A percentile compares a stretch with the other conserved stretches of the same genome.
phyloP scores from a whole-genome alignment of 2,888 invertebrate species.

The Anthrax anthrax region DNA sequence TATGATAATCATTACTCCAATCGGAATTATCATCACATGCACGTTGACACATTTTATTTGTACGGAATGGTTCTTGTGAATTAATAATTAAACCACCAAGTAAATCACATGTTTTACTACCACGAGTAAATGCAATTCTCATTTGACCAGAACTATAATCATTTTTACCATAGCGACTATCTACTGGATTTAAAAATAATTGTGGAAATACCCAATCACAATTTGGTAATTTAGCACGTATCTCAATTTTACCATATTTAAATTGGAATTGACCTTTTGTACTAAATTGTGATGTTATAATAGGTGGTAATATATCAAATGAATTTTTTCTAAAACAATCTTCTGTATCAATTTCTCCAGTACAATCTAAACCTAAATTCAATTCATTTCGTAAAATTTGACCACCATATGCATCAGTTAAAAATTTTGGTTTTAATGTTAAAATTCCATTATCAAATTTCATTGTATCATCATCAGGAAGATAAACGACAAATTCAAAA shows the following conservation, averaged over 20 bases:
- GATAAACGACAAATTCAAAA: conserved; percentile 23
- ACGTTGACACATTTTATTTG: conserved; percentile 20
- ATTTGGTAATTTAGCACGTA: conserved; percentile 55
- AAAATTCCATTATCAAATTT: conserved; percentile 17
- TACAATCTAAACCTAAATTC: conserved; percentile 22
- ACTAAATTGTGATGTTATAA: conserved; percentile 47
- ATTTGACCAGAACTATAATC: conserved; percentile 50
- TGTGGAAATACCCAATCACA: conserved; percentile 67
- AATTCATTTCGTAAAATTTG: conserved; percentile 1
- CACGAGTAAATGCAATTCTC: conserved; percentile 52
- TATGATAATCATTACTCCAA: conserved; percentile 47
- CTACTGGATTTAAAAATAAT: conserved; percentile 48
- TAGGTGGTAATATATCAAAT: conserved; percentile 46
- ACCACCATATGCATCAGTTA: conserved; percentile 9
- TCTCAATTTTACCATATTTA: conserved; percentile 50
- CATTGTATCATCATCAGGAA: conserved; percentile 10
- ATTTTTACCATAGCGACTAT: conserved; percentile 42
- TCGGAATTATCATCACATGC: not conserved
- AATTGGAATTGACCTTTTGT: conserved; percentile 49
- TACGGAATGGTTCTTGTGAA: conserved; percentile 21
- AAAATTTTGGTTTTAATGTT: conserved; percentile 16
- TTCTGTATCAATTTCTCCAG: conserved; percentile 18
- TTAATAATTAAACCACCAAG: conserved; percentile 22
- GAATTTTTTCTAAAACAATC: conserved; percentile 19
- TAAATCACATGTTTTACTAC: conserved; percentile 26